Percentiles rank a stretch among this genome's conserved stretches.
These are phyloP conservation scores for Sebastes jordani DNA, from an alignment of 2,797 vertebrate species.

Conservation along the genomic window DNA sequence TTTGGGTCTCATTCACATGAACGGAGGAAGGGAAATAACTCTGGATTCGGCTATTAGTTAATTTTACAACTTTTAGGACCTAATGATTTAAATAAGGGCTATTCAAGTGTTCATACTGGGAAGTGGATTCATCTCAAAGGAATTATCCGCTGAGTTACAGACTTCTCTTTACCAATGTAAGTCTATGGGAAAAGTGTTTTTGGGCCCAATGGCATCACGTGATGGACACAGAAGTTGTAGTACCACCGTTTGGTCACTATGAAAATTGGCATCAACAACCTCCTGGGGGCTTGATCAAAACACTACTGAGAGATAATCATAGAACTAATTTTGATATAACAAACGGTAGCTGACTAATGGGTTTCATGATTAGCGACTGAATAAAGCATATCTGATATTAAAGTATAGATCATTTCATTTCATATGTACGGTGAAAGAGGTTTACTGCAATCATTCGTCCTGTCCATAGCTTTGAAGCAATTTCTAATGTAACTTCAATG, in stretches of 20 bases:
- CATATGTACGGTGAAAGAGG: not conserved
- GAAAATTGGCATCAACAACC: not conserved
- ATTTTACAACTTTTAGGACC: no score
- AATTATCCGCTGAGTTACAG: not conserved
- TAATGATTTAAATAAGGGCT: no score
- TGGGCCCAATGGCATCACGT: no score
- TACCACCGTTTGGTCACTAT: fast-evolving
- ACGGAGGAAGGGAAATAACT: no score
- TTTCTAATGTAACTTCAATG: not conserved
- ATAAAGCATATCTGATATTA: not conserved
- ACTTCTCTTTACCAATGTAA: not conserved
- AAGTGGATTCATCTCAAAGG: not conserved
- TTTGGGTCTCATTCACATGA: no score
- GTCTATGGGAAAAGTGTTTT: no score
- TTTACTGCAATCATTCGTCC: not conserved
- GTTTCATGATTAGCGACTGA: slow-evolving; percentile 11
- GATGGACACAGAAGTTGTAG: no score
- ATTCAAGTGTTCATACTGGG: no score
- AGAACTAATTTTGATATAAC: slow-evolving; percentile 23
- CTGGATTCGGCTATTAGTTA: no score
- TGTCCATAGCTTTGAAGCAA: not conserved
- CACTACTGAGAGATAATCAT: not conserved
- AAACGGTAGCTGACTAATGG: slow-evolving; percentile 15
- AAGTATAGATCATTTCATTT: not conserved
- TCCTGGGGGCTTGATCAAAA: not conserved